Base-by-base conservation (phyloP, 2,113 vertebrate species). In the Clinocottus analis region DNA sequence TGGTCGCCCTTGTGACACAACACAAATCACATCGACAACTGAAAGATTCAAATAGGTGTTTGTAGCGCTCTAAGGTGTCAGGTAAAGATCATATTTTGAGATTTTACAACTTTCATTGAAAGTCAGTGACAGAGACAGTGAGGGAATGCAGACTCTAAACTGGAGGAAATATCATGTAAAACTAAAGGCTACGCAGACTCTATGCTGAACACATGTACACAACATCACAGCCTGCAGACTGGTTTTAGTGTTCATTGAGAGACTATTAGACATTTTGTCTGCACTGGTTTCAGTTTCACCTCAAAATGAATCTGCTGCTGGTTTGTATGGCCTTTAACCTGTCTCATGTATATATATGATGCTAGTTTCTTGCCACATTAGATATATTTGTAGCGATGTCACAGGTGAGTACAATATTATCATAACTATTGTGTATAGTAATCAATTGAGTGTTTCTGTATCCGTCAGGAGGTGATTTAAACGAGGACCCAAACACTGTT, bases 1-100 rank as follows among this genome's bases (percentile, higher is more conserved):
- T 93, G 93, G 25, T 95, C 93, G 39, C 95, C 95, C 95, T n/a
- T 95, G 79, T 0, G 12, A 75, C 68, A 21, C 29, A 80, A 77
- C 12, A 59, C 11, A 74, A 64, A 63, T 43, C 29, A 25, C 41
- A 25, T 56, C 23, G 27, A 29, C 27, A 47, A 51, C 25, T 10
- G 12, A 23, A 68, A 10, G 16, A 33, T 68, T 29, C 14, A 29
- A 14, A 19, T 16, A 14, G 6, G 3, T 31, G n/a, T 7, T 49
- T 49, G 62, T 21, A 25, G 3, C 17, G 31, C n/a, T 63, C 10
- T 3, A 8, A 3, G 17, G 13, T 7, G n/a, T n/a, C 65, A 27
- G 12, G 56, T 27, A 7, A 21, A 29, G 55, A 13, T 43, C 13
- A 47, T 47, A 47, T 7, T 47, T 47, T 37, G 1, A 37, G 35